A percentile compares a stretch with the other conserved stretches of the same genome.
phyloP scores from a whole-genome alignment of 2,113 vertebrate species.

The Terrapene triunguis region DNA sequence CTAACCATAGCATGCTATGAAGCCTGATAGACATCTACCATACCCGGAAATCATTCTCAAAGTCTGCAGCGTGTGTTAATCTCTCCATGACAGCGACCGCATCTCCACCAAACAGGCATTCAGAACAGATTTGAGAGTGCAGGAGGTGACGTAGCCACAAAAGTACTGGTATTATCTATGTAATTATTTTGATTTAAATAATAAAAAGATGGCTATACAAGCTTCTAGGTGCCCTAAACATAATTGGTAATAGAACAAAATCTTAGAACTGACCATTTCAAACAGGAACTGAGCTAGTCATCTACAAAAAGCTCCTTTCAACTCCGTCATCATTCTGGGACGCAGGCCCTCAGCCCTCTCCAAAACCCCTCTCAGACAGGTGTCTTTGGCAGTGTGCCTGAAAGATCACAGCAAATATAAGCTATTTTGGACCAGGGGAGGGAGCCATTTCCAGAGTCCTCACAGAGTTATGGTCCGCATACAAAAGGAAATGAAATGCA shows the following conservation, averaged over 20 bases:
- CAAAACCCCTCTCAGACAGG: slow-evolving; percentile 5
- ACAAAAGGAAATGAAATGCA: no score
- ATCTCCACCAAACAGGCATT: background rate
- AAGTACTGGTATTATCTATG: background rate
- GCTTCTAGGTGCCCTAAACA: background rate
- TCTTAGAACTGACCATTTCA: slow-evolving; percentile 7
- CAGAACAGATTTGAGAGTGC: background rate
- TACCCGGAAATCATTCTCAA: background rate
- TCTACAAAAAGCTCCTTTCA: slow-evolving; percentile 42
- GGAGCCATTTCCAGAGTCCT: no score
- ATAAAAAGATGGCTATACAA: background rate
- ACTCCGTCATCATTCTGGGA: background rate
- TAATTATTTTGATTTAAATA: background rate
- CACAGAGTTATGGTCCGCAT: no score
- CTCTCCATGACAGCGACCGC: background rate
- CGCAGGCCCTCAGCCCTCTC: background rate
- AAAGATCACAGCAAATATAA: background rate
- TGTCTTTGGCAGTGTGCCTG: slow-evolving; percentile 2
- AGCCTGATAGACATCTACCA: background rate
- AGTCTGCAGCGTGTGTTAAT: background rate
- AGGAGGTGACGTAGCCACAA: background rate
- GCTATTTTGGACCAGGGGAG: no score
- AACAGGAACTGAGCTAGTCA: background rate
- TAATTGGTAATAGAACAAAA: background rate
- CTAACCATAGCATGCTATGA: background rate